Conservation (phyloP, 2,797 vertebrate genomes). For the Trachops cirrhosus region DNA sequence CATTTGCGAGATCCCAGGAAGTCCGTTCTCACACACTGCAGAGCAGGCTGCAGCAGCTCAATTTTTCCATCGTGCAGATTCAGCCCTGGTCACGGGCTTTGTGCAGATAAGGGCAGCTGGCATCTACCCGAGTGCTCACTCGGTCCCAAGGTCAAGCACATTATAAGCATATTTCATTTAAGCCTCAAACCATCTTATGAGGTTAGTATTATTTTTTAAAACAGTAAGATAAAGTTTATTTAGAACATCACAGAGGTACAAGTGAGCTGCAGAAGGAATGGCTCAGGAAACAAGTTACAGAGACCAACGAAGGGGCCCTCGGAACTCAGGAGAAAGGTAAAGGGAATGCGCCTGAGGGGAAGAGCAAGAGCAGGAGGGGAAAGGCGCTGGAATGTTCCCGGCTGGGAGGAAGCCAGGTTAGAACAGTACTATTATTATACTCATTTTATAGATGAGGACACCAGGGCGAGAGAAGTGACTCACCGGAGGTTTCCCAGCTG, state of each 20-base stretch:
- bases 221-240: background rate
- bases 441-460: background rate
- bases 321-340: background rate
- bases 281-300: background rate
- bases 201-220: background rate
- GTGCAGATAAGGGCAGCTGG: background rate
- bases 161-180: background rate
- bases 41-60: background rate
- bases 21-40: background rate
- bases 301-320: background rate
- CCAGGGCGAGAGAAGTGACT: background rate
- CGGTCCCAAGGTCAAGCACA: background rate
- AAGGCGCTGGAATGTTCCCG: background rate
- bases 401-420: background rate
- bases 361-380: background rate
- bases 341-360: background rate
- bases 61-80: background rate
- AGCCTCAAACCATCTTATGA: background rate
- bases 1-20: background rate
- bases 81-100: background rate
- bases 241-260: background rate
- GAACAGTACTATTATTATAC: background rate
- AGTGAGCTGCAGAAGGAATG: background rate
- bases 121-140: background rate
- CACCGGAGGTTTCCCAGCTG: background rate